Evolutionary conservation across 2,797 vertebrate species (phyloP), one percentile per base, ranked within the genome.

Genomic region (Champsocephalus gunnari): DNA sequence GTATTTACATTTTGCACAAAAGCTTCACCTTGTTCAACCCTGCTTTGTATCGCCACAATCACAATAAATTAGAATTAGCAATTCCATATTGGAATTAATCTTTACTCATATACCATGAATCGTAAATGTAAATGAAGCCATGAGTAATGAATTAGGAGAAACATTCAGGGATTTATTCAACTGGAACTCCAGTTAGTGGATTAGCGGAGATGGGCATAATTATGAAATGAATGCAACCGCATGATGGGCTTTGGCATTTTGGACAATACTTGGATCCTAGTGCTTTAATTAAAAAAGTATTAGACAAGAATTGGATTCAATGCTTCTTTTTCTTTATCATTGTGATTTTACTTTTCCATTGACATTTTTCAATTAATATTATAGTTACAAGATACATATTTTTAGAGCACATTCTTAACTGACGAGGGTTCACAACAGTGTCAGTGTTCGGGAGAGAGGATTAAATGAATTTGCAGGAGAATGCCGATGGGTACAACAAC

Each of bases 191-290:
- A 83, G 44, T 80, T 73, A 41, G 72, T 66, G 86, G 75, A 90
- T 89, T 89, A 87, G 79, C 11, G 17, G 69, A 77, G 65, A 90
- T 81, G 85, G 83, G 63, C 81, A 41, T 89, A 90, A 92, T 91
- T 87, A 88, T 77, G 80, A 83, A 86, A 84, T 89, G 73, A 85
- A 91, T 83, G 86, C 76, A 84, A 79, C 69, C 14, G 63, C 77
- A 81, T 87, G 89, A 87, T 87, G 76, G 79, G 75, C 65, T 89
- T 73, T 66, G 53, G 69, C 67, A 80, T 85, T 88, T 81, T 80
- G 61, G 72, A 87, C 82, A 88, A 82, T 76, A 60, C 81, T 64
- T n/a, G 63, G 80, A 79, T 86, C 53, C 66, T 76, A 34, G 61
- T 67, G 45, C 34, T 74, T 84, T 87, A 81, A 86, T 87, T 87